Base-by-base conservation (phyloP, 2,888 invertebrate genomes). In the Drosophila affinis region DNA sequence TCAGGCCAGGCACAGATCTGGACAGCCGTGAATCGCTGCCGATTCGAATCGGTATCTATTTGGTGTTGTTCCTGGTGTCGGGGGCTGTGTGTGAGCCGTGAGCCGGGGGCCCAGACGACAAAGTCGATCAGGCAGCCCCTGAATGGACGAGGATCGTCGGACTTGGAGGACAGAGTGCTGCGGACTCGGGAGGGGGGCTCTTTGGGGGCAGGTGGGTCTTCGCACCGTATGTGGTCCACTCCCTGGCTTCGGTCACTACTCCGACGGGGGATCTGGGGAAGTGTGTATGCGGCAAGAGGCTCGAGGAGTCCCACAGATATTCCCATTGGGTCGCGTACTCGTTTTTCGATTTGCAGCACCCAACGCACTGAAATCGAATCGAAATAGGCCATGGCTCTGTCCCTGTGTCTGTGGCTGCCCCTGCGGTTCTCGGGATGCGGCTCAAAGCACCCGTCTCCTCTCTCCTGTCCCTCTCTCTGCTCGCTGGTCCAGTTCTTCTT, bases 351-450 rank as follows among this genome's bases (percentile, higher is more conserved):
- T 80, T 73, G 39, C 34, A 17, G 24, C 51, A 59, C 17, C 59
- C 34, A 51, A 34, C n/a, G 75, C 64, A 61, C 60, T 60, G 57
- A 70, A 75, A 48, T 48, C 47, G 54, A 56, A 75, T 78, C 75
- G 69, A 84, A 79, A 79, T 81, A 78, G 85, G 79, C 85, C 85
- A 83, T 59, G 65, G 56, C 60, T 32, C 64, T 24, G 24, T 24
- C 24, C 0, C 71, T 49, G 52, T 21, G 47, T 57, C 32, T 34
- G 52, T 21, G 47, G 48, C 32, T 34, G 34, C 12, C 34, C 34
- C 80, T 65, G 76, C 60, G 70, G 82, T 78, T 78, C 58, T 29
- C 72, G 56, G 7, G 29, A 47, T 5, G 34, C 34, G 3, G 34
- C 34, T 39, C 61, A 29, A 29, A 29, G 29, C 39, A 49, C 44